Conservation (phyloP, 2,888 invertebrate genomes). For the Mythimna impura region DNA sequence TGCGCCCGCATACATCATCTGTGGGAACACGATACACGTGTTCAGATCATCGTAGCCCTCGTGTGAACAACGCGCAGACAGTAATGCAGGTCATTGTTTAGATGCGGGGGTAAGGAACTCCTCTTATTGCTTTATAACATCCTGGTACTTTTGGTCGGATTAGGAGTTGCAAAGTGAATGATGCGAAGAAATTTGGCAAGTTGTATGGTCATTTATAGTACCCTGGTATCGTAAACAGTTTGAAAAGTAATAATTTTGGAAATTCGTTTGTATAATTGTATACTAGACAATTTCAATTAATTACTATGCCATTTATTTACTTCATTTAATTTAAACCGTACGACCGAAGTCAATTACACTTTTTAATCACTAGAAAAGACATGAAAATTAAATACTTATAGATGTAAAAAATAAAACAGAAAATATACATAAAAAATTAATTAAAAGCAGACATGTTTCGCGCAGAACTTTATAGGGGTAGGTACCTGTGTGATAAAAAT, state of each 20-base stretch:
- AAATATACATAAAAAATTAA: too few species aligned
- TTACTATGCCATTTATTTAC: too few species aligned
- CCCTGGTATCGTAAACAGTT: not conserved
- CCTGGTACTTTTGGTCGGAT: slow-evolving; percentile 46
- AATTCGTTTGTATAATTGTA: not conserved
- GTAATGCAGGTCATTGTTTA: slow-evolving; percentile 70
- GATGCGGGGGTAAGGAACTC: slow-evolving; percentile 57
- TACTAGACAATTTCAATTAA: not conserved
- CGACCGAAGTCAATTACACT: too few species aligned
- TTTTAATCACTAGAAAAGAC: too few species aligned
- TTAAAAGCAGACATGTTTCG: too few species aligned
- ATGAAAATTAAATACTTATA: too few species aligned
- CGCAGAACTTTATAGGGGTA: too few species aligned
- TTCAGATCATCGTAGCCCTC: slow-evolving; percentile 70
- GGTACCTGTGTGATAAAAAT: too few species aligned
- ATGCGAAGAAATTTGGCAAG: not conserved
- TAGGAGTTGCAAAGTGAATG: not conserved
- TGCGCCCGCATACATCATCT: slow-evolving; percentile 81
- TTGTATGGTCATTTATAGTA: not conserved
- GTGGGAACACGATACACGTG: slow-evolving; percentile 84
- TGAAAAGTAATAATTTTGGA: not conserved
- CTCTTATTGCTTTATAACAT: slow-evolving; percentile 45
- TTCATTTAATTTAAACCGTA: too few species aligned
- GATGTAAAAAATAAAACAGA: too few species aligned
- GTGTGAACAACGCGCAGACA: slow-evolving; percentile 80